Conservation (phyloP, 1,140 invertebrate genomes). For the Conus ventricosus region DNA sequence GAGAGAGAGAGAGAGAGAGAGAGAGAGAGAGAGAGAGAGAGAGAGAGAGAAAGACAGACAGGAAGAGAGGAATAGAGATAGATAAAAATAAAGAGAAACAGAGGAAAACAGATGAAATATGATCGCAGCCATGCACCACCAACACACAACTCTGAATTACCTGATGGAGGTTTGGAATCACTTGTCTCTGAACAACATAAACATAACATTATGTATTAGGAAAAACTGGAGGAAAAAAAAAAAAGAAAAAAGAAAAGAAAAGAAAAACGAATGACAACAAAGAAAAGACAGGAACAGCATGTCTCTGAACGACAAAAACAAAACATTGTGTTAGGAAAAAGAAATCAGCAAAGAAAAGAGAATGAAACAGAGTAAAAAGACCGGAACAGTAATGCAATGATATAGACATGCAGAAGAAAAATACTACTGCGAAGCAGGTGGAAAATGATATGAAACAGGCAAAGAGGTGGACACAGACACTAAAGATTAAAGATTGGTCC, state of each 20-base stretch:
- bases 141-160: neutral
- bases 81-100: neutral
- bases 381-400: neutral
- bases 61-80: neutral
- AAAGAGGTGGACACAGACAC: neutral
- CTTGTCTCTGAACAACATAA: constrained; percentile 4
- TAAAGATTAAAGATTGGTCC: neutral
- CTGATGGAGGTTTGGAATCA: constrained; percentile 20
- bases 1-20: too few relatives aligned
- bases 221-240: neutral
- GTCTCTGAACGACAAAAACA: constrained; percentile 1
- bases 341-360: neutral
- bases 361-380: neutral
- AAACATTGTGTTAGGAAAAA: neutral
- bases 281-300: neutral
- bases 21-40: too few relatives aligned
- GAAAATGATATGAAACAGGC: too few relatives aligned
- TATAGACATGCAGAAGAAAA: neutral
- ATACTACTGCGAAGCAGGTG: neutral
- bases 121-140: neutral
- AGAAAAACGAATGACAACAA: neutral
- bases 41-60: neutral
- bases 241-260: neutral
- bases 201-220: neutral
- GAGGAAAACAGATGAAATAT: neutral